Base-by-base conservation (phyloP, 2,113 vertebrate species). In the Dendropsophus ebraccatus region DNA sequence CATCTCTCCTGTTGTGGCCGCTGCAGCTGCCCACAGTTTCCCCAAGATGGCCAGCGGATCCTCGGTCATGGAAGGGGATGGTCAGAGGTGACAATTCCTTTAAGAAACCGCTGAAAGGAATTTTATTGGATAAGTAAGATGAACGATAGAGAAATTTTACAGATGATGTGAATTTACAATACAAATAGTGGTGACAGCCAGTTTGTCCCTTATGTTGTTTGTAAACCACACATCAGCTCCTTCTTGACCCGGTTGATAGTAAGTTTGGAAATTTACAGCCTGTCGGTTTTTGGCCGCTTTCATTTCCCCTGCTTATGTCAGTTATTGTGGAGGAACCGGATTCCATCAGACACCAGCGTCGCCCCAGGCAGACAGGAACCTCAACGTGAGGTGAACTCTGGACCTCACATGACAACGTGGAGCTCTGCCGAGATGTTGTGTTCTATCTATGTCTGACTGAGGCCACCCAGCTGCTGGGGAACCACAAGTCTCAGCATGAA, bases 291-390 rank as follows among this genome's bases (percentile, higher is more conserved):
- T 65, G 41, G 37, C 58, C n/a, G 14, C n/a, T 8, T 25, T 28
- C 76, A 23, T 79, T 56, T 79, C 52, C 52, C 21, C 21, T 10
- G 28, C 47, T 75, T 52, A 54, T 79, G 76, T 56, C 76, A 58
- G 50, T 56, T 54, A 56, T 56, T 81, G 32, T 65, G n/a, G 78
- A 81, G 58, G 58, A 81, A 81, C 78, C 58, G 35, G 78, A 81
- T 81, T 81, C n/a, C 54, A 47, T 47, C 58, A n/a, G 17, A 54
- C 52, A 14, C 14, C 30, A 45, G 35, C 1, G 23, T 30, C 16
- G 56, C 78, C 78, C n/a, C 54, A 30, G 78, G 78, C 74, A 28
- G 13, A 65, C 21, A 47, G n/a, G 56, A 60, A 45, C 77, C 56
- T 79, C 37, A 9, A 80, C 6, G n/a, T 62, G 8, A 80, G 56